Percentiles rank a stretch among this genome's conserved stretches.
phyloP scores from a whole-genome alignment of 2,113 vertebrate species.

The Scophthalmus maximus region DNA sequence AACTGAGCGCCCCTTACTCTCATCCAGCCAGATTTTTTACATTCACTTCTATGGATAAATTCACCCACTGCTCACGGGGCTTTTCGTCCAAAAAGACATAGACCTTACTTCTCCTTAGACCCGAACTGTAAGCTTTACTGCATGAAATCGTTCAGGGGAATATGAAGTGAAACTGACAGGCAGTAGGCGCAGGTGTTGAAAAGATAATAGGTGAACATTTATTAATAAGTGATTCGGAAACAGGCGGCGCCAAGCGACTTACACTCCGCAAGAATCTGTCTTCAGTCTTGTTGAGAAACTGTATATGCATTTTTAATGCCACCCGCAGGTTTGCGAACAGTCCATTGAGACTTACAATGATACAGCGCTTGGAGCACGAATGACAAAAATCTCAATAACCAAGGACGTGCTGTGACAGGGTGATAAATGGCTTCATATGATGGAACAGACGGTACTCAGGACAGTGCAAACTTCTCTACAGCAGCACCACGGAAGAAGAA shows the following conservation, averaged over 20 bases:
- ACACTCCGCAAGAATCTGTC: no score
- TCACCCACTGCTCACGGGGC: neutral
- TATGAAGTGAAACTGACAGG: neutral
- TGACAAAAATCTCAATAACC: slow-evolving; percentile 44
- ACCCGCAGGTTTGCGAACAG: neutral
- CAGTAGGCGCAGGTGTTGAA: neutral
- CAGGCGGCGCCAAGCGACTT: no score
- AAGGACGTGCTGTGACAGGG: slow-evolving; percentile 50
- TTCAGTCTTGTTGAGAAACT: slow-evolving; percentile 10
- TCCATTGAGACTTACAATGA: slow-evolving; percentile 1
- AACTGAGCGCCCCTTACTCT: slow-evolving; percentile 42
- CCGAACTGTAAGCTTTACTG: slow-evolving; percentile 10
- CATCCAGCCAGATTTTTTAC: slow-evolving; percentile 38
- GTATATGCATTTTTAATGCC: slow-evolving; percentile 15
- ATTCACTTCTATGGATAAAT: slow-evolving; percentile 48
- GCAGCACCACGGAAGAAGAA: slow-evolving; percentile 42
- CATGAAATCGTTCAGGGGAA: no score
- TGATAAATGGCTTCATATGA: slow-evolving; percentile 68
- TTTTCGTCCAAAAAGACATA: slow-evolving; percentile 32
- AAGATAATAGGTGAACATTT: neutral
- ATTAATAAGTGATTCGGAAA: no score
- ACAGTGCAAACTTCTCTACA: slow-evolving; percentile 55
- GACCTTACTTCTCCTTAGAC: slow-evolving; percentile 5
- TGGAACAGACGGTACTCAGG: slow-evolving; percentile 53
- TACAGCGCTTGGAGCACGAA: slow-evolving; percentile 33